Conservation (phyloP, 2,113 vertebrate species). For the Centropus unirufus region DNA sequence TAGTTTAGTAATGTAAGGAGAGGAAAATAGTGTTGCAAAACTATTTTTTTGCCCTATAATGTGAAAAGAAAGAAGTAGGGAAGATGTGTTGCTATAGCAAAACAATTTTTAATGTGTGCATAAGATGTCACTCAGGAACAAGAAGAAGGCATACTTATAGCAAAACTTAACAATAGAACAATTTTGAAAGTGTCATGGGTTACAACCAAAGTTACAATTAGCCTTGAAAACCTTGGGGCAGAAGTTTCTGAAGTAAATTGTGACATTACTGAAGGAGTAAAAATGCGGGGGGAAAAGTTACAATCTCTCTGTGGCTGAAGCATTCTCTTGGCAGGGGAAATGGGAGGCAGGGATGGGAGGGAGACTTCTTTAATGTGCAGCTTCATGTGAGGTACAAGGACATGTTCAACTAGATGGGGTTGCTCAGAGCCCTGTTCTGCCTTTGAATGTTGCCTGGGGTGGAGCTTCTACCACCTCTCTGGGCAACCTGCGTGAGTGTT, state of each 20-base stretch:
- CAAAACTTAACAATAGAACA: not conserved
- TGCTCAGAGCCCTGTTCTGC: too few species aligned
- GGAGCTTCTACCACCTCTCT: too few species aligned
- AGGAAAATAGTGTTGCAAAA: not conserved
- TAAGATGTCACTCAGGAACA: not conserved
- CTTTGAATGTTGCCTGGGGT: too few species aligned
- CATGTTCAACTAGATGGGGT: too few species aligned
- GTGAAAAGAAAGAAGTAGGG: not conserved
- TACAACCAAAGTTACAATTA: not conserved
- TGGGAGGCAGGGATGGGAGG: not conserved
- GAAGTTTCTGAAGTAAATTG: conserved; percentile 17
- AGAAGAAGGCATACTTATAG: not conserved
- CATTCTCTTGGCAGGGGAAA: not conserved
- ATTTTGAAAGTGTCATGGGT: not conserved
- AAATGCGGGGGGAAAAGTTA: not conserved
- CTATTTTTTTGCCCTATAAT: not conserved
- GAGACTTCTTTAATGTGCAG: not conserved
- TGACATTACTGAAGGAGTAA: not conserved
- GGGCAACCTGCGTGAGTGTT: too few species aligned
- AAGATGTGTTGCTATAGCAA: not conserved
- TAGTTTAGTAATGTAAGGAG: not conserved
- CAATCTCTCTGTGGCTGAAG: not conserved
- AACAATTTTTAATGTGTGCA: not conserved
- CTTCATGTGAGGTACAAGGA: not conserved
- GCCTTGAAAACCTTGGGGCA: not conserved